Conservation (phyloP, 2,113 vertebrate genomes). For the Psilopsiagon aymara region DNA sequence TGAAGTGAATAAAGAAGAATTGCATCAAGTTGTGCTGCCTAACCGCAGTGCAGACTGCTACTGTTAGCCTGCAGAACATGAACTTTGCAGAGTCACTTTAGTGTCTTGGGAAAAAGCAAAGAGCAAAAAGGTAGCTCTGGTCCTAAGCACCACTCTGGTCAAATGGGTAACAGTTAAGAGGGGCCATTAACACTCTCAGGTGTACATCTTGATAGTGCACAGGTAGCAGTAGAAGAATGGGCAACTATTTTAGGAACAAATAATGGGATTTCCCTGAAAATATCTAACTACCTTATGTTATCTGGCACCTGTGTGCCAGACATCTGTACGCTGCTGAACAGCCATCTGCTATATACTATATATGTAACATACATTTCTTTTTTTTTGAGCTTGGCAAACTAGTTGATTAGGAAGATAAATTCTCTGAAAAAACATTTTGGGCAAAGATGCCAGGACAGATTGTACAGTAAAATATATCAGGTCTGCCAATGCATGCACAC, state of each 20-base stretch:
- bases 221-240: neutral
- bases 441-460: constrained; percentile 59
- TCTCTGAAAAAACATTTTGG: constrained; percentile 54
- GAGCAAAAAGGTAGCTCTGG: neutral
- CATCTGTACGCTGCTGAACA: constrained; percentile 37
- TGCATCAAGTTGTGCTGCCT: neutral
- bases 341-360: constrained; percentile 41
- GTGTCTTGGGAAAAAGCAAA: neutral
- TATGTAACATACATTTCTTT: neutral
- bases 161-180: neutral
- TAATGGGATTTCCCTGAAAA: constrained; percentile 21
- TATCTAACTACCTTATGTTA: neutral
- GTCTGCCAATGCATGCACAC: constrained; percentile 21
- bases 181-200: neutral
- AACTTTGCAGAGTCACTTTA: neutral
- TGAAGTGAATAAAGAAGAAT: neutral
- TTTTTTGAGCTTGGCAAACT: constrained; percentile 27
- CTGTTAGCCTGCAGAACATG: neutral
- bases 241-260: neutral
- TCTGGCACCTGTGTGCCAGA: constrained; percentile 18
- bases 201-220: neutral
- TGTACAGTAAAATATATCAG: constrained; percentile 44
- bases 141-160: neutral
- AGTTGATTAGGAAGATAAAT: constrained; percentile 44
- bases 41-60: neutral